Evolutionary conservation across 2,888 invertebrate species (phyloP).

Genomic region (Eutolmus rufibarbis): DNA sequence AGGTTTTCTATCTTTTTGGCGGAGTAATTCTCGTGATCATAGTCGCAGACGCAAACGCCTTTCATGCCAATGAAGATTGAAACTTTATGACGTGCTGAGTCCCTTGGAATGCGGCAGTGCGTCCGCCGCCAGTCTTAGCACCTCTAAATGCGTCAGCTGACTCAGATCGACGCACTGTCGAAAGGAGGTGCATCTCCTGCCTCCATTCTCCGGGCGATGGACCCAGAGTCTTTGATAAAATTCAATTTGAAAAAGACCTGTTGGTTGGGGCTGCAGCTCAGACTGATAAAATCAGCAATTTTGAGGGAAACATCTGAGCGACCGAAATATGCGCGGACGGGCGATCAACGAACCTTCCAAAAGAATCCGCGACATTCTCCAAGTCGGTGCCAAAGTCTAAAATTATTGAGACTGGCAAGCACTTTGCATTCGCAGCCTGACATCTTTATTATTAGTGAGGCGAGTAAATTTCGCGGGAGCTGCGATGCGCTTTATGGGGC

Average conservation of each 20-base stretch:
- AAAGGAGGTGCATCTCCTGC: not conserved
- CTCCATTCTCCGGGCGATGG: not conserved
- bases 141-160: not conserved
- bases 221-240: not conserved
- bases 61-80: not conserved
- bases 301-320: not conserved
- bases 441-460: constrained; percentile 8
- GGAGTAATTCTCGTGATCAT: not conserved
- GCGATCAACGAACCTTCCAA: not conserved
- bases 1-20: not conserved
- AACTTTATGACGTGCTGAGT: not conserved
- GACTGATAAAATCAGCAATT: not conserved
- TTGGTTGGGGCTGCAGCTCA: not conserved
- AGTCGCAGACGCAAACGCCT: not conserved
- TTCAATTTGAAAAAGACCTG: not conserved
- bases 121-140: not conserved
- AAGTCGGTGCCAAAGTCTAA: constrained; percentile 16
- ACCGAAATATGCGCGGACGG: not conserved
- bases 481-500: not conserved
- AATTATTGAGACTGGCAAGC: not conserved
- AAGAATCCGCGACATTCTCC: constrained; percentile 8
- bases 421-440: not conserved
- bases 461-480: constrained; percentile 9
- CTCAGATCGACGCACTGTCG: not conserved
- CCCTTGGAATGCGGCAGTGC: not conserved